A percentile compares a stretch with the other conserved stretches of the same genome.
These are phyloP conservation scores for Perca fluviatilis DNA, from an alignment of 2,113 vertebrate species.

Conservation along the genomic window DNA sequence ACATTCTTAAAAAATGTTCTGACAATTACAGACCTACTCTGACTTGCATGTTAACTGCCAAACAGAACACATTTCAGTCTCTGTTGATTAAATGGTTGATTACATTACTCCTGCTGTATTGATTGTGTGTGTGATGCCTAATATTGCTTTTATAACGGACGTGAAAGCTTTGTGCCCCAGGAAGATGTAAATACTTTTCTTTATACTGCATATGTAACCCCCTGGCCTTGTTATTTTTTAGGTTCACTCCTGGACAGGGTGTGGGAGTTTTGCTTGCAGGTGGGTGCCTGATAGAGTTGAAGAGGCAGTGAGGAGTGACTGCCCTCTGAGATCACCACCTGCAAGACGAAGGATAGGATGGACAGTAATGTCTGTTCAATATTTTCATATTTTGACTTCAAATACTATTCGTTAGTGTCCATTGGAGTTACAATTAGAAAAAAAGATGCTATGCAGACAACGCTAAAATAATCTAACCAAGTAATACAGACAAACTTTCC, in stretches of 20 bases:
- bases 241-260: slow-evolving; percentile 71
- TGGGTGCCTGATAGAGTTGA: slow-evolving; percentile 66
- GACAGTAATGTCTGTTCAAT: slow-evolving; percentile 40
- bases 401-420: not conserved
- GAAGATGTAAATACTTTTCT: slow-evolving; percentile 41
- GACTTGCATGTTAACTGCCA: not conserved
- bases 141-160: slow-evolving; percentile 21
- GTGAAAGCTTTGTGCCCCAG: slow-evolving; percentile 18
- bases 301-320: slow-evolving; percentile 70
- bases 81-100: slow-evolving; percentile 10
- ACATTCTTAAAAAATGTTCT: not conserved
- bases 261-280: slow-evolving; percentile 74
- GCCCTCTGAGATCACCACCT: slow-evolving; percentile 56
- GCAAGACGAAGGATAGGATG: slow-evolving; percentile 35
- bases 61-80: not conserved
- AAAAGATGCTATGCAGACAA: not conserved
- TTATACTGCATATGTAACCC: slow-evolving; percentile 52
- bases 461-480: not conserved
- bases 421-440: not conserved
- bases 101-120: slow-evolving; percentile 11
- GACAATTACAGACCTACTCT: not conserved
- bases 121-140: not conserved
- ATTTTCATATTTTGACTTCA: slow-evolving; percentile 13
- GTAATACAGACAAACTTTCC: not conserved
- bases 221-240: slow-evolving; percentile 63